Evolutionary conservation across 2,113 vertebrate genomes (phyloP).

Genomic region (Antigone vipio): DNA sequence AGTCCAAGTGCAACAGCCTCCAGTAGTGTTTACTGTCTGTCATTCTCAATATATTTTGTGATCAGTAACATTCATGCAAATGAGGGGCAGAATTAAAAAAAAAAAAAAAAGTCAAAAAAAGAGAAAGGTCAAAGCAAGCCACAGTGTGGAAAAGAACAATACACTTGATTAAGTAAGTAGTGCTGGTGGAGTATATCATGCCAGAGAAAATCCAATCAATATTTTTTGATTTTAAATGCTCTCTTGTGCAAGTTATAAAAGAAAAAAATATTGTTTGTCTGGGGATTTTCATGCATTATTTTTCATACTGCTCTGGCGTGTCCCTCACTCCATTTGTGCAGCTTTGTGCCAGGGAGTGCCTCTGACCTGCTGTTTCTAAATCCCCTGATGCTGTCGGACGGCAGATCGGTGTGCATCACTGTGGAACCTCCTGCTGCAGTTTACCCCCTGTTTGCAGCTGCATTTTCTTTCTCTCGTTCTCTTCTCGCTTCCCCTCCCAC

Average conservation of each 20-base stretch:
- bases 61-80: neutral
- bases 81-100: neutral
- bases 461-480: neutral
- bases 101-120: neutral
- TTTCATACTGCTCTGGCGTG: neutral
- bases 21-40: constrained; percentile 26
- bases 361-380: neutral
- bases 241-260: neutral
- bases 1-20: constrained; percentile 15
- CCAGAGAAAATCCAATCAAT: neutral
- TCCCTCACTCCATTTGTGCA: neutral
- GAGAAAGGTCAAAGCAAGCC: neutral
- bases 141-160: neutral
- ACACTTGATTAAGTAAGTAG: neutral
- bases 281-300: neutral
- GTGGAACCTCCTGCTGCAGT: neutral
- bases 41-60: constrained; percentile 1
- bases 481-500: neutral
- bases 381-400: rapidly evolving
- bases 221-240: neutral
- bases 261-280: neutral
- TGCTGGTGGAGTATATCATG: neutral
- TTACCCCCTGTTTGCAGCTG: neutral
- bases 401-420: neutral
- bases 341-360: neutral